These are phyloP conservation scores for Drosophila bipectinata DNA, from an alignment of 1,140 invertebrate genomes.

Conservation along the genomic window DNA sequence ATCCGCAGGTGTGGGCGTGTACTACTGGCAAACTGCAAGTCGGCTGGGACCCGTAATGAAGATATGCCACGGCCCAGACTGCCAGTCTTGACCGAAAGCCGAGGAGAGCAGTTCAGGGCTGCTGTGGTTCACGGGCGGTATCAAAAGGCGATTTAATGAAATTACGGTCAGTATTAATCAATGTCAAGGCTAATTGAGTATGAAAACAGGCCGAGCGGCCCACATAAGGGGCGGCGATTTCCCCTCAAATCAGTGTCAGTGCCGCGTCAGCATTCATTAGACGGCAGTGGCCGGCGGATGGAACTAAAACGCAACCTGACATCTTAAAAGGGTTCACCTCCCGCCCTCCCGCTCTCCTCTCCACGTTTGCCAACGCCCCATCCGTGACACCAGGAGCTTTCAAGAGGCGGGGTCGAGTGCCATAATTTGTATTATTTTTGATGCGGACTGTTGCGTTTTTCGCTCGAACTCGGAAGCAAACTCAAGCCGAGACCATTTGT, in stretches of 20 bases:
- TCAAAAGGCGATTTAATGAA: slow-evolving; percentile 79
- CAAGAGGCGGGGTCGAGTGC: background rate
- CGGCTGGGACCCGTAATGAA: slow-evolving; percentile 44
- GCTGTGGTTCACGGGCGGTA: slow-evolving; percentile 19
- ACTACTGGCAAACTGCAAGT: slow-evolving; percentile 11
- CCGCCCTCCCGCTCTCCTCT: background rate
- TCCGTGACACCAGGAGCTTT: background rate
- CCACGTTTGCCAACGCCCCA: slow-evolving; percentile 10
- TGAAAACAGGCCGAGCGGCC: slow-evolving; percentile 59
- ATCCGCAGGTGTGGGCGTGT: background rate
- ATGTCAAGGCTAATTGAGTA: slow-evolving; percentile 79
- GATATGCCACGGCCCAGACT: slow-evolving; percentile 35
- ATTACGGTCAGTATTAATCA: slow-evolving; percentile 81
- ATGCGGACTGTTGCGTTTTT: slow-evolving; percentile 29
- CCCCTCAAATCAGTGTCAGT: slow-evolving; percentile 57
- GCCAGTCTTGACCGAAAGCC: slow-evolving; percentile 13
- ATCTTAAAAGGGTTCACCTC: slow-evolving; percentile 72
- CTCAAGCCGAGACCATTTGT: background rate
- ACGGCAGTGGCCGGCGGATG: slow-evolving; percentile 7
- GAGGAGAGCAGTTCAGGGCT: too few relatives aligned
- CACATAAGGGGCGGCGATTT: slow-evolving; percentile 2
- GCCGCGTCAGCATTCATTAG: slow-evolving; percentile 66
- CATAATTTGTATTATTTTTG: slow-evolving; percentile 67
- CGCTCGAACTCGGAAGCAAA: background rate
- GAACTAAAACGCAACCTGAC: slow-evolving; percentile 64